Evolutionary conservation across 2,888 invertebrate species (phyloP).

Genomic region (Drosophila fungiperda): DNA sequence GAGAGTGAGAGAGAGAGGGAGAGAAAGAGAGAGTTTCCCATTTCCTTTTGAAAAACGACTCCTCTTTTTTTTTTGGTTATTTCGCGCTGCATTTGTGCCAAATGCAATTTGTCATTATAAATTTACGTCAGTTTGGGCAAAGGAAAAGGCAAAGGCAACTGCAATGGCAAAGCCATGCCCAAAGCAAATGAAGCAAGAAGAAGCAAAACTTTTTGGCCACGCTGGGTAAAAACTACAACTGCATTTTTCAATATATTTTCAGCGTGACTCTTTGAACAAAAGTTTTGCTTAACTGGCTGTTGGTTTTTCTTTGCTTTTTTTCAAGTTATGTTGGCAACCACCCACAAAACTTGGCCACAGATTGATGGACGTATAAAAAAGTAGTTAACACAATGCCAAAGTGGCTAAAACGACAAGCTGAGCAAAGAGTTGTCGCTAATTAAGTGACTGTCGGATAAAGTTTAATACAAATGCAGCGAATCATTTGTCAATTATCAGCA

Average conservation of each 20-base stretch:
- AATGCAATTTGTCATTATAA: conserved; percentile 83
- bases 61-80: conserved; percentile 25
- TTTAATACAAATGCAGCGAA: conserved; percentile 68
- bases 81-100: conserved; percentile 64
- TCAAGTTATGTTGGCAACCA: conserved; percentile 32
- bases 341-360: conserved; percentile 55
- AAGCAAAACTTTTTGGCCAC: conserved; percentile 22
- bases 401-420: conserved; percentile 49
- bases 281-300: conserved; percentile 42
- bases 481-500: conserved; percentile 74
- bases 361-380: conserved; percentile 77
- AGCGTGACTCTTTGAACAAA: conserved; percentile 56
- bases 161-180: conserved; percentile 40
- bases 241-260: conserved; percentile 74
- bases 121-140: conserved; percentile 80
- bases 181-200: conserved; percentile 24
- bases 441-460: conserved; percentile 71
- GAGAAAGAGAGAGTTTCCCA: background rate
- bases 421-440: conserved; percentile 53
- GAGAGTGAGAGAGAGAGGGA: background rate
- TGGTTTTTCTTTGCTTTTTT: conserved; percentile 12
- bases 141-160: conserved; percentile 47
- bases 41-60: conserved; percentile 19
- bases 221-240: conserved; percentile 41
- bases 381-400: conserved; percentile 68